Evolutionary conservation across 23 tunicate species (phyloP), one percentile per base, ranked within the genome.

Genomic region (Ascidia mentula): DNA sequence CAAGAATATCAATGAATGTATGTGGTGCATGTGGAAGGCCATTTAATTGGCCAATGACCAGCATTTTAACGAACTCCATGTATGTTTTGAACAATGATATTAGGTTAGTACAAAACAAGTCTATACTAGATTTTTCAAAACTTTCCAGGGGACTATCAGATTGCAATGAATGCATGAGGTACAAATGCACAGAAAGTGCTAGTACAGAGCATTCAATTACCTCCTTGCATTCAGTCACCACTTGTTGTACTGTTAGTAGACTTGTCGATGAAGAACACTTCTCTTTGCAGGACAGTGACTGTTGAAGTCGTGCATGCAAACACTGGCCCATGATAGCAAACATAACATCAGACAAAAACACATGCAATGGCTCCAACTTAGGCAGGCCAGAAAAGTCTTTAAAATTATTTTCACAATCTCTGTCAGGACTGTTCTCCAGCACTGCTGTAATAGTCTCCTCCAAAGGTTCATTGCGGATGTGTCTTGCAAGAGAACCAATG

Each of bases 11-110:
- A 13, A 89, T 72, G 72, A 93, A 88, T 26, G 72, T 83, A 32
- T 92, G 80, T 35, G 98, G 98, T 0, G 84, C 89, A 65, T 77
- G 87, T 13, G 98, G 92, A 32, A 93, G 78, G 31, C 91, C 92
- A 31, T 80, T 88, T 24, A 87, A 84, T 72, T 82, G 88, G 8
- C 85, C 82, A 38, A 87, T 72, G 6, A 93, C 78, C 81, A 82
- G 81, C 40, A 82, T 6, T 26, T 93, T 40, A 32, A 85, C 81
- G 69, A 93, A 93, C 33, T 93, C 89, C 86, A 93, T 46, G 72
- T 93, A 93, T 40, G 90, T 83, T 59, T 59, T 46, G 36, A 88
- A 80, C 74, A 93, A 74, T 32, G 65, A 24, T 65, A 72, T 83
- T 36, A 93, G 60, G 40, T 93, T 88, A 9, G 71, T 36, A 22